A percentile compares a stretch with the other conserved stretches of the same genome.
Conservation (phyloP, 2,888 invertebrate genomes). For the Polyommatus iphigenia region DNA sequence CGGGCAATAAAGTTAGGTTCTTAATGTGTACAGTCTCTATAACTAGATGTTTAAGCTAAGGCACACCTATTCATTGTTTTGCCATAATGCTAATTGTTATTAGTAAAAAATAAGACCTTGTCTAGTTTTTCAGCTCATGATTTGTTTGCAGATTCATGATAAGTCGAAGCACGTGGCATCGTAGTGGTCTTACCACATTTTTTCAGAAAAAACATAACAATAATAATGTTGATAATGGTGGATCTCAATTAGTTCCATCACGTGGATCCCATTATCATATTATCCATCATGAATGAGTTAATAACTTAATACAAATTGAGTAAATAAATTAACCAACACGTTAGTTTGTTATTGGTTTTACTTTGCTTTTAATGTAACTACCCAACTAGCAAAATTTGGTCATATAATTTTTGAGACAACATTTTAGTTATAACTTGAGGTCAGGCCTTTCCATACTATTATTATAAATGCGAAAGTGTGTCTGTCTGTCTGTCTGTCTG, state of each 20-base stretch:
- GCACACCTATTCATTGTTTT: neutral
- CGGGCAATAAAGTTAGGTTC: too few species aligned
- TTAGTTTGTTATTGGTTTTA: neutral
- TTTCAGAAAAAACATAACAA: neutral
- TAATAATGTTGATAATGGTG: neutral
- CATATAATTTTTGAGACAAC: too few species aligned
- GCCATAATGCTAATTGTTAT: neutral
- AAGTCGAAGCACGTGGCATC: neutral
- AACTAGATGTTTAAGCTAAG: neutral
- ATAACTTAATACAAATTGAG: neutral
- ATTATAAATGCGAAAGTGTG: too few species aligned
- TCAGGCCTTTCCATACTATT: too few species aligned
- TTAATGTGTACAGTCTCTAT: too few species aligned
- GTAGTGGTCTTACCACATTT: neutral
- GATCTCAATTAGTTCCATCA: neutral
- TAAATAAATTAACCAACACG: neutral
- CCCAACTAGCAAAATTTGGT: too few species aligned
- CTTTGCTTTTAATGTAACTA: neutral
- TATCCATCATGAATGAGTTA: neutral
- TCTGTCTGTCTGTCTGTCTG: too few species aligned
- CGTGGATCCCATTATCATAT: slow-evolving; percentile 1
- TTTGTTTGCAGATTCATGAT: neutral
- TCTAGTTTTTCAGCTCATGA: neutral
- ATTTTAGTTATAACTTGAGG: too few species aligned
- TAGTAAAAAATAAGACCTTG: slow-evolving; percentile 18